A percentile compares a stretch with the other conserved stretches of the same genome.
These are phyloP conservation scores for Capreolus pygargus DNA, from an alignment of 2,113 vertebrate genomes.

Conservation along the genomic window DNA sequence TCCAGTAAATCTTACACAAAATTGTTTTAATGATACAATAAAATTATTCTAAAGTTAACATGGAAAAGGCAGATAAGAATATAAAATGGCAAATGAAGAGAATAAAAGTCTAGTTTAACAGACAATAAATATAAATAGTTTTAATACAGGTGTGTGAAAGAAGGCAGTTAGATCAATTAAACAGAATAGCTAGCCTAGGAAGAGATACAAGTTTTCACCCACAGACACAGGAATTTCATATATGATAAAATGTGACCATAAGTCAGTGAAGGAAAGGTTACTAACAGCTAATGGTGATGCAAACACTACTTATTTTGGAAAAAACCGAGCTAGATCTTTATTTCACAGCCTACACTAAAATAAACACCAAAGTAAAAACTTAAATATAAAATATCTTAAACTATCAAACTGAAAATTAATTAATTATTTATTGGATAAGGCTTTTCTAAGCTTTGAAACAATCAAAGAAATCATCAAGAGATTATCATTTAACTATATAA, in stretches of 20 bases:
- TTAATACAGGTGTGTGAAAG: background rate
- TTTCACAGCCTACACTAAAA: background rate
- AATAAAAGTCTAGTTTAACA: background rate
- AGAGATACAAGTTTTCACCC: background rate
- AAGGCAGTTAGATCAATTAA: background rate
- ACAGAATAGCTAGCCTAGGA: background rate
- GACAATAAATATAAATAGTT: background rate
- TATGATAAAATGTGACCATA: background rate
- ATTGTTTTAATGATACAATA: background rate
- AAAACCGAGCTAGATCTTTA: background rate
- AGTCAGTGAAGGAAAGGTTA: background rate
- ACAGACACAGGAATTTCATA: background rate
- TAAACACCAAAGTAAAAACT: constrained; percentile 10
- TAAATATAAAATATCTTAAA: constrained; percentile 2
- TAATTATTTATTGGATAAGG: background rate
- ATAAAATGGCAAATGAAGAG: background rate
- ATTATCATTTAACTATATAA: background rate
- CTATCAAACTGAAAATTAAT: background rate
- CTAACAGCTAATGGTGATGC: background rate
- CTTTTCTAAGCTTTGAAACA: constrained; percentile 28
- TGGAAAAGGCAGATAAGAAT: background rate
- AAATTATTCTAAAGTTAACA: constrained; percentile 22
- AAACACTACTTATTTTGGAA: background rate
- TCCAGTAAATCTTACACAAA: background rate
- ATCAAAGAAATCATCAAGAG: background rate